These are phyloP conservation scores for Oreortyx pictus DNA, from an alignment of 2,797 vertebrate species.

Conservation along the genomic window DNA sequence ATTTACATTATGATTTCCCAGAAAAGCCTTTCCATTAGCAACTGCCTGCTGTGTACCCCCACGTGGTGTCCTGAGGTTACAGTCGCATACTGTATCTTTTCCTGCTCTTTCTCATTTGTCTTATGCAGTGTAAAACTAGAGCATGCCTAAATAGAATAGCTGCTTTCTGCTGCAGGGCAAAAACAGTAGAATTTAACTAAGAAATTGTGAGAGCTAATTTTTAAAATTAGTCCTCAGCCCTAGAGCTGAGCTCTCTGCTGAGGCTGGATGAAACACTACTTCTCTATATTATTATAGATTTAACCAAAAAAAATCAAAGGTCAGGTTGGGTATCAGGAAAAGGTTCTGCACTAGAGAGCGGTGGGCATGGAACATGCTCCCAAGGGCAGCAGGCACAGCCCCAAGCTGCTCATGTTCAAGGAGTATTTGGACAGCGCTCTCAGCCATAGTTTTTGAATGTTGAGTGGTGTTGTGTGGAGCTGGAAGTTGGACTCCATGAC, in stretches of 20 bases:
- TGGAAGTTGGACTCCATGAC: not conserved
- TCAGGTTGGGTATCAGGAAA: not conserved
- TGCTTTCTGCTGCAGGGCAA: not conserved
- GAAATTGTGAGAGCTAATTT: not conserved
- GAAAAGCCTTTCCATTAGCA: not conserved
- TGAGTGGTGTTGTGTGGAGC: not conserved
- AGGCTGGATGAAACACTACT: not conserved
- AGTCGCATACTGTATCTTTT: not conserved
- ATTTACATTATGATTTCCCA: not conserved
- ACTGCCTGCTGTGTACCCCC: not conserved
- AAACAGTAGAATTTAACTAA: not conserved
- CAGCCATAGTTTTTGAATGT: not conserved
- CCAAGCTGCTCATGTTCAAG: not conserved
- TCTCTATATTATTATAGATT: not conserved
- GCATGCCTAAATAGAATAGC: not conserved
- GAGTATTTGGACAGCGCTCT: not conserved
- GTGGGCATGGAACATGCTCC: not conserved
- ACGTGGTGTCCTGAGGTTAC: not conserved
- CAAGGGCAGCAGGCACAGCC: not conserved
- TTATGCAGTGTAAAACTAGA: not conserved
- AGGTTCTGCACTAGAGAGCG: not conserved
- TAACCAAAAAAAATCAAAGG: not conserved
- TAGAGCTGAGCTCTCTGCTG: not conserved
- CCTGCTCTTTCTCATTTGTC: not conserved
- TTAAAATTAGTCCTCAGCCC: not conserved